Percentiles rank a stretch among this genome's conserved stretches.
Evolutionary conservation across 2,113 vertebrate species (phyloP).

Genomic region (Myrmecobius fasciatus): DNA sequence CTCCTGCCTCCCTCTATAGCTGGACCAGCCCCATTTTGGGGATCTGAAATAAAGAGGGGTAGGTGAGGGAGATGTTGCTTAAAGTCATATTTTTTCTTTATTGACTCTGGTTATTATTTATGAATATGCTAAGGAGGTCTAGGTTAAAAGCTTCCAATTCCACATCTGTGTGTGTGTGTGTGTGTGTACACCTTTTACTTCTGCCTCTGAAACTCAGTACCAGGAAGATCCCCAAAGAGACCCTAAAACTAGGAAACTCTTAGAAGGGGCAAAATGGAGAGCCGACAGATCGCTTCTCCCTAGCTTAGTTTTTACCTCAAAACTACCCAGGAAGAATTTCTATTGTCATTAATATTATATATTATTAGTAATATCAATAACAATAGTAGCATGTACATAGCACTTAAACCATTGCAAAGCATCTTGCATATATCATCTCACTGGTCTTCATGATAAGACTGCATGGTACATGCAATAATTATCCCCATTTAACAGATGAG

Average conservation of each 20-base stretch:
- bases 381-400: neutral
- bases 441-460: neutral
- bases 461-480: neutral
- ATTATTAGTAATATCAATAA: neutral
- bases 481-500: neutral
- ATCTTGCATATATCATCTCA: neutral
- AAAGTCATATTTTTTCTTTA: neutral
- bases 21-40: neutral
- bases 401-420: neutral
- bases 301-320: neutral
- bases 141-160: constrained; percentile 6
- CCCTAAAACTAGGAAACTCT: neutral
- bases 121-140: constrained; percentile 68
- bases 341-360: too few species aligned
- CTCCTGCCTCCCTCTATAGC: neutral
- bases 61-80: neutral
- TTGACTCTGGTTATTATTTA: constrained; percentile 60
- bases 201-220: neutral
- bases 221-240: neutral
- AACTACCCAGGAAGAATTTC: neutral
- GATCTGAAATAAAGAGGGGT: neutral
- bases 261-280: neutral
- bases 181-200: neutral
- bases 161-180: neutral
- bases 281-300: neutral